Percentiles rank a stretch among this genome's conserved stretches.
Conservation (phyloP, 2,113 vertebrate species). For the pig (Sus scrofa) region T2T-Sscrofa CM000819.6:39312501-39313000, state of each 20-base stretch:
- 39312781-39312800: neutral
- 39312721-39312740: neutral
- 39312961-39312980: neutral
- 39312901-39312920: neutral
- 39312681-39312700: neutral
- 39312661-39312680: neutral
- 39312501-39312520: neutral
- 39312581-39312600: neutral
- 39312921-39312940: neutral
- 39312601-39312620: constrained; percentile 1
- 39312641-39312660: neutral
- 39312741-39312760: neutral
- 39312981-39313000: neutral
- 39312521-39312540: neutral
- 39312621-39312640: neutral
- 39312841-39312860: neutral
- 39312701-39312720: neutral
- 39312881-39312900: neutral
- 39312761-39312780: neutral
- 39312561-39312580: neutral
- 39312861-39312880: neutral
- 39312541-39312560: neutral
- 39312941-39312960: neutral
- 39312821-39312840: neutral
- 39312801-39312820: neutral